Percentiles rank a stretch among this genome's conserved stretches.
phyloP scores from a whole-genome alignment of 2,797 vertebrate species.

The Capromys pilorides region DNA sequence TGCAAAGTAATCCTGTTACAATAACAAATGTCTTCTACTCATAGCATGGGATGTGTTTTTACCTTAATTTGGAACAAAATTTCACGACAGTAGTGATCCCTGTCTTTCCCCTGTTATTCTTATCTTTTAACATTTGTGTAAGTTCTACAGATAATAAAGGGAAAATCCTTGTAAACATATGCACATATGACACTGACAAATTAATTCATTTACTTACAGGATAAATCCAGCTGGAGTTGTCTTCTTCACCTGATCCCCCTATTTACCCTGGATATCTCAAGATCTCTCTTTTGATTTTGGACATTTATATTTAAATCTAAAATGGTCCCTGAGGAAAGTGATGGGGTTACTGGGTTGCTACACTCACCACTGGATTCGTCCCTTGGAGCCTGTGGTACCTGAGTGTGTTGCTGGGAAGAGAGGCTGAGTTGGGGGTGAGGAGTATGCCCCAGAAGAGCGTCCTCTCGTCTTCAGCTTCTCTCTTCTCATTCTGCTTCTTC shows the following conservation, averaged over 20 bases:
- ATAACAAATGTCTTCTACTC: background rate
- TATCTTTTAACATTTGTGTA: slow-evolving; percentile 4
- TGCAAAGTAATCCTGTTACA: background rate
- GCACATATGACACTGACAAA: background rate
- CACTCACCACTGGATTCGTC: background rate
- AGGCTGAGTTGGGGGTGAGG: background rate
- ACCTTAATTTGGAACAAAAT: background rate
- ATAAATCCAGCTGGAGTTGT: background rate
- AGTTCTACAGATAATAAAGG: background rate
- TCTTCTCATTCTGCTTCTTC: background rate
- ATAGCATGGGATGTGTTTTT: background rate
- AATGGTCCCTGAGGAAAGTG: background rate
- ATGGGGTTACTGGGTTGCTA: background rate
- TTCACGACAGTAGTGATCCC: background rate
- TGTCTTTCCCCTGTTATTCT: background rate
- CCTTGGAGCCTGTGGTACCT: background rate
- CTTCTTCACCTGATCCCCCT: background rate
- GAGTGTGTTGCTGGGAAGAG: background rate
- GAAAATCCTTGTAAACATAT: background rate
- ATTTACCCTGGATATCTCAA: background rate
- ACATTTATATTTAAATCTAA: background rate
- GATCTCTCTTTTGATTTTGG: background rate
- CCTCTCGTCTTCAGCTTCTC: background rate
- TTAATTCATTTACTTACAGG: background rate
- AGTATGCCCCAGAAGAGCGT: background rate